Evolutionary conservation across 2,888 invertebrate genomes (phyloP), one percentile per base, ranked within the genome.

Genomic region (Bibio marci): DNA sequence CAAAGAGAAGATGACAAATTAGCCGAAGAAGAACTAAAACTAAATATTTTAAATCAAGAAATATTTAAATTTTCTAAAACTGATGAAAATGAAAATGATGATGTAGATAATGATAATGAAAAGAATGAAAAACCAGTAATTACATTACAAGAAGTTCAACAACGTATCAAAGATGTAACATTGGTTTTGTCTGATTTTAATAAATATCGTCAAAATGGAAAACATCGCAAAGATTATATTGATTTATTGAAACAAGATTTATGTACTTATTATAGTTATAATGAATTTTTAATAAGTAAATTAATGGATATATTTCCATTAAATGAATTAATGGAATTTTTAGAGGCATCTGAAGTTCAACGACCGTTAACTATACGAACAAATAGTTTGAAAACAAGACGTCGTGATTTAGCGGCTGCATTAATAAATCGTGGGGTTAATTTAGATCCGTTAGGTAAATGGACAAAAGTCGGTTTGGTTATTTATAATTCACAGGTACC

Each of bases 391-490:
- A 98, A 95, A 64, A 83, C 85, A 0, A 70, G 97, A 39, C 67
- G 95, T 47, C 70, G 91, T 41, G 94, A 95, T 62, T 68, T 97
- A 42, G 95, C 95, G 4, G 90, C 90, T 53, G 81, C 91, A 12
- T 66, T 99, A 31, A 98, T 98, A 40, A 87, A 87, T 54, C 73
- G 97, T 52, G 98, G 98, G 17, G 92, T 97, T 1, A 98, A 99
- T 67, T 70, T 99, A 45, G 97, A 99, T 65, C 95, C 97, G 1
- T 73, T 98, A 41, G 97, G 94, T 5, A 90, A 94, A 59, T 99
- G 98, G 98, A 90, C 92, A 35, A 97, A 94, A 67, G 88, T 95
- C 15, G 98, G 98, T 11, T 67, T 99, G 26, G 92, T 98, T 2
- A 73, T 99, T 8, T 99, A 91, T 59, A 91, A 86, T 47, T 82